phyloP scores from a whole-genome alignment of 2,888 invertebrate genomes.

The Athalia cordata region DNA sequence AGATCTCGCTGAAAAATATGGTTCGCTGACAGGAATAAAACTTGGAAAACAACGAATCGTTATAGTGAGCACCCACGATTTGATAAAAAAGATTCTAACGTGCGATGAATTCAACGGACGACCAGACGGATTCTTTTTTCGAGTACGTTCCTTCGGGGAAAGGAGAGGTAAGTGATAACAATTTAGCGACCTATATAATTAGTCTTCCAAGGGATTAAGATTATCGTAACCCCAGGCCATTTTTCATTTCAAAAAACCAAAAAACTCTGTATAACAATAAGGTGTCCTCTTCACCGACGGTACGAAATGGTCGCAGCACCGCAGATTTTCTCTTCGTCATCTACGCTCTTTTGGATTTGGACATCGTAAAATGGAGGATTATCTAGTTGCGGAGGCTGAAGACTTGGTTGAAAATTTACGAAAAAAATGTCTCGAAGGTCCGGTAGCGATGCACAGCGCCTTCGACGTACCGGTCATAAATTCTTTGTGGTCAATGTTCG shows the following conservation, averaged over 20 bases:
- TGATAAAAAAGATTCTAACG: constrained; percentile 78
- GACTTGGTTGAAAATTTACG: constrained; percentile 75
- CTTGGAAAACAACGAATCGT: constrained; percentile 79
- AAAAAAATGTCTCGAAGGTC: constrained; percentile 63
- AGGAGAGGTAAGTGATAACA: constrained; percentile 76
- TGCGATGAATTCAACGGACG: constrained; percentile 82
- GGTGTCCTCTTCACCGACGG: constrained; percentile 84
- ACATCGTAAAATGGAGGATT: constrained; percentile 77
- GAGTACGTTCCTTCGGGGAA: constrained; percentile 80
- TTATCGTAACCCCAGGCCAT: neutral
- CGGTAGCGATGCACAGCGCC: constrained; percentile 75
- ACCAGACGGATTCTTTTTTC: constrained; percentile 83
- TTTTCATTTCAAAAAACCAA: too few species aligned
- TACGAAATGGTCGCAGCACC: constrained; percentile 79
- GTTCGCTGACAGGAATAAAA: constrained; percentile 81
- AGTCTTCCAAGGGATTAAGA: constrained; percentile 25
- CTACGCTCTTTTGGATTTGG: constrained; percentile 81
- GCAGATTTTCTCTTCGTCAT: constrained; percentile 81
- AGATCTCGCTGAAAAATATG: constrained; percentile 77
- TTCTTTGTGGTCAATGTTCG: constrained; percentile 82
- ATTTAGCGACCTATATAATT: neutral
- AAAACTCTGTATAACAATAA: constrained; percentile 61
- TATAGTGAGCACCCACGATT: constrained; percentile 78
- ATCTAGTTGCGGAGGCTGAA: constrained; percentile 77
- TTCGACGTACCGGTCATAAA: constrained; percentile 81